A percentile compares a stretch with the other conserved stretches of the same genome.
These are phyloP conservation scores for Rhyzopertha dominica DNA, from an alignment of 1,140 invertebrate genomes.

Conservation along the genomic window DNA sequence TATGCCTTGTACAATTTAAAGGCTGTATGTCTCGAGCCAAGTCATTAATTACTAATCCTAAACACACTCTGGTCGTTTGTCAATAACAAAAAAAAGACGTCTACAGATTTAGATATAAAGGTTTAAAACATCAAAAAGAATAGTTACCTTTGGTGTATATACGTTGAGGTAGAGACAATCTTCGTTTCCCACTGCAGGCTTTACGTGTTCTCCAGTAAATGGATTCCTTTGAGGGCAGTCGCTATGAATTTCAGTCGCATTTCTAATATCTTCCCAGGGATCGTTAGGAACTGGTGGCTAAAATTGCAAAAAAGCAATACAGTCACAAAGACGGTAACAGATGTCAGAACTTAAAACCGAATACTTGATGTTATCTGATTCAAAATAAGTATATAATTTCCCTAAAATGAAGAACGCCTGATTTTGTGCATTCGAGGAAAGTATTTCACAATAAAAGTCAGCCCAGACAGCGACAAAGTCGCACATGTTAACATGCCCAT, in stretches of 20 bases:
- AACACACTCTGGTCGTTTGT: background rate
- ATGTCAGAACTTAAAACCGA: background rate
- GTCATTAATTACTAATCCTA: background rate
- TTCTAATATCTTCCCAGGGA: conserved; percentile 55
- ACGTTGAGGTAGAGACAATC: conserved; percentile 86
- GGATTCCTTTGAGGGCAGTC: conserved; percentile 71
- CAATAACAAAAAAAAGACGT: conserved; percentile 2
- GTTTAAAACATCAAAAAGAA: conserved; percentile 31
- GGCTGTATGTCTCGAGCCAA: background rate
- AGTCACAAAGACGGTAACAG: background rate
- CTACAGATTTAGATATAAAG: background rate
- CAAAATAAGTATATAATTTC: background rate
- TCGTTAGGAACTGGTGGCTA: conserved; percentile 56
- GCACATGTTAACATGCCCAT: too few relatives aligned
- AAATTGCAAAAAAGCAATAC: conserved; percentile 20
- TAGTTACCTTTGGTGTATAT: conserved; percentile 62
- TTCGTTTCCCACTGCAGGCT: conserved; percentile 65
- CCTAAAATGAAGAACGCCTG: background rate
- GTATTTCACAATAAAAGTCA: background rate
- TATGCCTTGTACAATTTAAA: conserved; percentile 1
- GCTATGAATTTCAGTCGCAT: conserved; percentile 56
- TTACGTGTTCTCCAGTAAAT: conserved; percentile 55
- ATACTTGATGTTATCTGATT: background rate
- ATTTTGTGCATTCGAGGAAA: conserved; percentile 1
- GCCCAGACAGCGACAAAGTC: too few relatives aligned